Evolutionary conservation across 1,140 invertebrate species (phyloP).

Genomic region (Brachionus asplanchnoidis): DNA sequence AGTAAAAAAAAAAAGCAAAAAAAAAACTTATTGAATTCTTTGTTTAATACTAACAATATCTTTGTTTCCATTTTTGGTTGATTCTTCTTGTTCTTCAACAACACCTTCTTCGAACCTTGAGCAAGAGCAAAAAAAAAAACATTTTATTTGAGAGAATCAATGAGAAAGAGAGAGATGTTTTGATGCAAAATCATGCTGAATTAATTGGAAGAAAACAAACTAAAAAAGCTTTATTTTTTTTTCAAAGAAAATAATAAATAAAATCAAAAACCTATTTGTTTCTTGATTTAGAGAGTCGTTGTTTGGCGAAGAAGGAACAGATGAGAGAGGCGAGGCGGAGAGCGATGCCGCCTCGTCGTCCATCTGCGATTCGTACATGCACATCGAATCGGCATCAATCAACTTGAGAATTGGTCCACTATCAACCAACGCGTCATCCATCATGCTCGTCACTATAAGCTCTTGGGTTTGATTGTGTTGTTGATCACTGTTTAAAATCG

Average conservation of each 20-base stretch:
- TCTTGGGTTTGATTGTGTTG: not conserved
- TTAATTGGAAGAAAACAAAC: no score
- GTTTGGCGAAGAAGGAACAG: not conserved
- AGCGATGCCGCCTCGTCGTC: not conserved
- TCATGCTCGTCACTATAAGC: not conserved
- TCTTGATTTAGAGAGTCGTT: not conserved
- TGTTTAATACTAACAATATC: constrained; percentile 34
- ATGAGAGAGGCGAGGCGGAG: not conserved
- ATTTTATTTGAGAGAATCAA: not conserved
- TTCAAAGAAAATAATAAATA: no score
- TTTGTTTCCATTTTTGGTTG: constrained; percentile 17
- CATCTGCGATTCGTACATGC: not conserved
- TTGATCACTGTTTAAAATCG: not conserved
- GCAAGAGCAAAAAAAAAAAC: not conserved
- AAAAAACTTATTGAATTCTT: not conserved
- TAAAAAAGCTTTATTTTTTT: no score
- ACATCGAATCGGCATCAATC: not conserved
- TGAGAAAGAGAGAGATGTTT: no score
- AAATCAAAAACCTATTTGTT: not conserved
- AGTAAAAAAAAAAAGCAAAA: not conserved
- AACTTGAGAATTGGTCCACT: no score
- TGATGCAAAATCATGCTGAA: no score
- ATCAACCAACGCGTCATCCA: no score
- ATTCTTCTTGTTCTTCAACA: not conserved
- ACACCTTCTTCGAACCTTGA: constrained; percentile 30